Percentiles rank a stretch among this genome's conserved stretches.
Conservation (phyloP, 1,140 invertebrate species). For the Formica selysi region DNA sequence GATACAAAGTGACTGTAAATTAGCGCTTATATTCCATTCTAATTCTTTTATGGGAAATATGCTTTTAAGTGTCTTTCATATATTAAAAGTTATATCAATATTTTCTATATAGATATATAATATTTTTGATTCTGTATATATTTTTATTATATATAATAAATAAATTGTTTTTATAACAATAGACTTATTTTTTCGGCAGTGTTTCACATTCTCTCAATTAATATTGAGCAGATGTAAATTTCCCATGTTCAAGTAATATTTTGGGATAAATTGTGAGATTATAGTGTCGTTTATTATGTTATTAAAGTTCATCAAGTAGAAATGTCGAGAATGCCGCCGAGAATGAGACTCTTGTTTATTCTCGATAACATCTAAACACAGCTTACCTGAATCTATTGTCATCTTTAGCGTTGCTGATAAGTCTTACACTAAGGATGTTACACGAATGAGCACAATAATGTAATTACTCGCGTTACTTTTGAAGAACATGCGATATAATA, state of each 20-base stretch:
- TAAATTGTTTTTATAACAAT: neutral
- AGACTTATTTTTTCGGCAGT: neutral
- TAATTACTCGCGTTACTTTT: neutral
- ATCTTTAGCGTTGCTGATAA: neutral
- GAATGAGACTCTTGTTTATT: constrained; percentile 13
- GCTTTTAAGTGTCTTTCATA: neutral
- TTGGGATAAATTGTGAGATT: neutral
- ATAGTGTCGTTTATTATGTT: neutral
- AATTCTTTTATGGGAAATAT: neutral
- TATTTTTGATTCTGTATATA: neutral
- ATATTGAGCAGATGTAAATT: neutral
- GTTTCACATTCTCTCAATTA: neutral
- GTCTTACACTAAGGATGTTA: neutral
- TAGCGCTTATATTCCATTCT: constrained; percentile 9
- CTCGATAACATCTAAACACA: neutral
- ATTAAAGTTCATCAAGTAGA: constrained; percentile 3
- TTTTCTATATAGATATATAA: neutral
- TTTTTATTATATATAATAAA: neutral
- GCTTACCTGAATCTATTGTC: constrained; percentile 10
- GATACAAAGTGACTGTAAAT: constrained; percentile 24
- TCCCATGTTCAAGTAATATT: neutral
- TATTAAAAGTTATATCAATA: constrained; percentile 1
- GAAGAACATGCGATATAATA: neutral
- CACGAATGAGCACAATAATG: neutral
- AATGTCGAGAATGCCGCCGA: neutral